Evolutionary conservation across 2,888 invertebrate genomes (phyloP).

Genomic region (Lobophora halterata): DNA sequence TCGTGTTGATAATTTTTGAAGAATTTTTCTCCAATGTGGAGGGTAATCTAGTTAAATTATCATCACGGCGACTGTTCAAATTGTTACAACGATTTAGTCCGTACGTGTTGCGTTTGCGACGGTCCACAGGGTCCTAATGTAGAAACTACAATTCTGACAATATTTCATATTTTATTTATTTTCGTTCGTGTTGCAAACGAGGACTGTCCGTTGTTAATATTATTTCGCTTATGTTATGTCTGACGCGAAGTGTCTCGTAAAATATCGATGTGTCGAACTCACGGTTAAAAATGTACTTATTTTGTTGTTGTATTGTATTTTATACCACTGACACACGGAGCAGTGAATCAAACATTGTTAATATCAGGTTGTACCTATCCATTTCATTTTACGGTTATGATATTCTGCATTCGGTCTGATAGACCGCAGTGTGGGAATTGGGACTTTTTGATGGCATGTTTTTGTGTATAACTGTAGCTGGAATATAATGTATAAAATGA

Average conservation of each 20-base stretch:
- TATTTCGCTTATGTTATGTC: slow-evolving; percentile 34
- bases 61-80: slow-evolving; percentile 33
- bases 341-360: slow-evolving; percentile 45
- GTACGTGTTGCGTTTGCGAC: slow-evolving; percentile 53
- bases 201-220: slow-evolving; percentile 25
- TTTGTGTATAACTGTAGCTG: slow-evolving; percentile 63
- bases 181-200: slow-evolving; percentile 27
- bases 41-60: slow-evolving; percentile 23
- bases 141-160: slow-evolving; percentile 51
- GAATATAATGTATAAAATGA: slow-evolving; percentile 57
- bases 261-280: slow-evolving; percentile 20
- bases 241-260: slow-evolving; percentile 41
- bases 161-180: slow-evolving; percentile 42
- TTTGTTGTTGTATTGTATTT: slow-evolving; percentile 38
- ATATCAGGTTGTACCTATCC: slow-evolving; percentile 48
- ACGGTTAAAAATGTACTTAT: slow-evolving; percentile 46
- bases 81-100: slow-evolving; percentile 67
- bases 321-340: slow-evolving; percentile 33
- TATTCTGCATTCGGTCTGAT: slow-evolving; percentile 27
- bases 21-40: slow-evolving; percentile 15
- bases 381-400: slow-evolving; percentile 39
- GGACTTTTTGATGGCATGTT: slow-evolving; percentile 60
- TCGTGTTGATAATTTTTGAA: slow-evolving; percentile 25
- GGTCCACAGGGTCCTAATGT: slow-evolving; percentile 73
- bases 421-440: slow-evolving; percentile 39